Evolutionary conservation across 2,797 vertebrate genomes (phyloP).

Genomic region (Urophycis tenuis): DNA sequence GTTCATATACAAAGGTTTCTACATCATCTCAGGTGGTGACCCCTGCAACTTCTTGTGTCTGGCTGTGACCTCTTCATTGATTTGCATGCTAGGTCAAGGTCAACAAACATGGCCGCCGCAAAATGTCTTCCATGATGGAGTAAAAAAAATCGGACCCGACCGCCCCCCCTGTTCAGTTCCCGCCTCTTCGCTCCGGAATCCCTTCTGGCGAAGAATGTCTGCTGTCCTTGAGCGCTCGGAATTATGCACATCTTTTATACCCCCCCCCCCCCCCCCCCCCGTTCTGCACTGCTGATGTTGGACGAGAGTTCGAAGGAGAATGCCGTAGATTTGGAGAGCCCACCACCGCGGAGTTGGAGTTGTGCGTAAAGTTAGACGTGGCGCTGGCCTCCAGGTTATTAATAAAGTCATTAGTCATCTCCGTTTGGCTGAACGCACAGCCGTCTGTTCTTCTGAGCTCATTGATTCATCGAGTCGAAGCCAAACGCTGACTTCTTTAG

Average conservation of each 20-base stretch:
- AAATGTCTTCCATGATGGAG: background rate
- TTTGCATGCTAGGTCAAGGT: background rate
- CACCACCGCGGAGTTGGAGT: background rate
- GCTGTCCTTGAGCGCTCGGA: background rate
- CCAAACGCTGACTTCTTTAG: background rate
- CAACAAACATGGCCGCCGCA: background rate
- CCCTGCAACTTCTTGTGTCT: background rate
- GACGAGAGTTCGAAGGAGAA: background rate
- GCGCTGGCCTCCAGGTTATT: slow-evolving; percentile 23
- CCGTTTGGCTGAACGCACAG: slow-evolving; percentile 9
- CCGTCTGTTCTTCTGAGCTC: slow-evolving; percentile 8
- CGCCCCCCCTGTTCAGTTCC: too few relatives aligned
- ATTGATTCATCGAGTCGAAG: background rate
- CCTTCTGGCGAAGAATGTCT: background rate
- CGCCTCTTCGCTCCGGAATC: background rate
- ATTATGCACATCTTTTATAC: background rate
- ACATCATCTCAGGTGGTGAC: background rate
- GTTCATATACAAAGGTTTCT: background rate
- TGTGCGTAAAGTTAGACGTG: background rate
- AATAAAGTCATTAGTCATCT: slow-evolving; percentile 34
- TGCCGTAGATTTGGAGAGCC: background rate
- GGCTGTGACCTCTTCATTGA: background rate
- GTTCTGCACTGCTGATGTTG: background rate
- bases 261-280: background rate
- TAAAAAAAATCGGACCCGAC: too few relatives aligned